Conservation (phyloP, 2,888 invertebrate genomes). For the Tetranychus piercei region DNA sequence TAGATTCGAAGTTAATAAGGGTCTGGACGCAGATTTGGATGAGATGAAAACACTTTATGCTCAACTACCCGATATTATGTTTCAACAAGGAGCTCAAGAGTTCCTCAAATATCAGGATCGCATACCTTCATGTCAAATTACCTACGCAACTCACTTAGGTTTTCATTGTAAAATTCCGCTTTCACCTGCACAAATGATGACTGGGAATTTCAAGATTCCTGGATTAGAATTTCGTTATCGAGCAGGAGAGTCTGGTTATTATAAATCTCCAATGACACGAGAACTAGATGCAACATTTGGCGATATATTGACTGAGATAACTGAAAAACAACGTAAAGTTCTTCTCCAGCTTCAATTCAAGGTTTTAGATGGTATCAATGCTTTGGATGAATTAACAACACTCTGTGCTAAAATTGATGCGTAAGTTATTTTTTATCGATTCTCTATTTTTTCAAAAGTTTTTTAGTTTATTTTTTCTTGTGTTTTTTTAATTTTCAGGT, state of each 20-base stretch:
- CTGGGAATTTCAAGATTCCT: constrained; percentile 41
- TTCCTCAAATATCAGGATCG: background rate
- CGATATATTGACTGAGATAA: constrained; percentile 57
- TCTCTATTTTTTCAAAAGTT: background rate
- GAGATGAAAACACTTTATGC: constrained; percentile 6
- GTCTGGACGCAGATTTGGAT: constrained; percentile 19
- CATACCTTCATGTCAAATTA: constrained; percentile 23
- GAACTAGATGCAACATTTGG: constrained; percentile 58
- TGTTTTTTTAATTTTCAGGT: constrained; percentile 29
- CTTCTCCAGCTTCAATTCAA: constrained; percentile 49
- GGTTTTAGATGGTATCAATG: constrained; percentile 49
- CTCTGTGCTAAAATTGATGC: constrained; percentile 50
- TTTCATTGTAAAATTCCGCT: constrained; percentile 13
- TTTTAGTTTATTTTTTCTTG: background rate
- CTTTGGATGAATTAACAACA: constrained; percentile 42
- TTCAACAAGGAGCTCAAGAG: background rate
- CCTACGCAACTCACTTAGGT: constrained; percentile 41
- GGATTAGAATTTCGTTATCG: constrained; percentile 1
- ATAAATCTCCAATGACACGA: constrained; percentile 45
- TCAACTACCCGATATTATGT: constrained; percentile 11
- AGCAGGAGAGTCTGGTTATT: constrained; percentile 36
- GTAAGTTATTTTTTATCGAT: constrained; percentile 29
- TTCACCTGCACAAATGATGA: background rate
- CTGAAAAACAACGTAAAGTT: constrained; percentile 28
- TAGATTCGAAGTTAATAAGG: constrained; percentile 10